A percentile compares a stretch with the other conserved stretches of the same genome.
Conservation (phyloP, 2,888 invertebrate species). For the Caenorhabditis sp. region DNA sequence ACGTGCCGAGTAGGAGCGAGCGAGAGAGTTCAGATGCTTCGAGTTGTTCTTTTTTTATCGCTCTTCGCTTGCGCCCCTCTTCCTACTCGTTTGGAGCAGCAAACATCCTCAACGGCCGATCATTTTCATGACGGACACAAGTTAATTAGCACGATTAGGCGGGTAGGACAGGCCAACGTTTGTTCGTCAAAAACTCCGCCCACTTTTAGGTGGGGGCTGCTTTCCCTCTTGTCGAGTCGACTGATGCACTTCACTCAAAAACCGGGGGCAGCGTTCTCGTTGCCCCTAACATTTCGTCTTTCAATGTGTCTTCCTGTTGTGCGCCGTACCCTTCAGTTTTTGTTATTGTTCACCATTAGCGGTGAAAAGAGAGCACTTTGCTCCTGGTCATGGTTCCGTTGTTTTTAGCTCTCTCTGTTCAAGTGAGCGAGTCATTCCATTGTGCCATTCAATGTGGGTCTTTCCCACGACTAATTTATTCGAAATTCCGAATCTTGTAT, state of each 20-base stretch:
- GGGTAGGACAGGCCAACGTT: neutral
- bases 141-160: conserved; percentile 40
- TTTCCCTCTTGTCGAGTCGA: neutral
- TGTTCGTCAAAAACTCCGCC: conserved; percentile 37
- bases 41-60: conserved; percentile 2
- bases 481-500: too few species aligned
- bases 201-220: conserved; percentile 21
- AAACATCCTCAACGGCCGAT: conserved; percentile 12
- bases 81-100: conserved; percentile 8
- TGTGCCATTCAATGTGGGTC: neutral
- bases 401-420: conserved; percentile 1
- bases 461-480: conserved; percentile 27
- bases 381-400: conserved; percentile 15
- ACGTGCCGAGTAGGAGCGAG: conserved; percentile 12
- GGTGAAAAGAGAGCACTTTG: neutral
- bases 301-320: conserved; percentile 1
- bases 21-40: conserved; percentile 8
- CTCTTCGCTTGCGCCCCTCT: neutral
- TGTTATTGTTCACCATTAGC: conserved; percentile 21
- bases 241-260: conserved; percentile 6
- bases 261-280: conserved; percentile 14
- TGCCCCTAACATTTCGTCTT: conserved; percentile 33
- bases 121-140: conserved; percentile 31
- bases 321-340: conserved; percentile 9
- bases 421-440: neutral